Base-by-base conservation (phyloP, 2,113 vertebrate genomes). In the Lasiurus cinereus region DNA sequence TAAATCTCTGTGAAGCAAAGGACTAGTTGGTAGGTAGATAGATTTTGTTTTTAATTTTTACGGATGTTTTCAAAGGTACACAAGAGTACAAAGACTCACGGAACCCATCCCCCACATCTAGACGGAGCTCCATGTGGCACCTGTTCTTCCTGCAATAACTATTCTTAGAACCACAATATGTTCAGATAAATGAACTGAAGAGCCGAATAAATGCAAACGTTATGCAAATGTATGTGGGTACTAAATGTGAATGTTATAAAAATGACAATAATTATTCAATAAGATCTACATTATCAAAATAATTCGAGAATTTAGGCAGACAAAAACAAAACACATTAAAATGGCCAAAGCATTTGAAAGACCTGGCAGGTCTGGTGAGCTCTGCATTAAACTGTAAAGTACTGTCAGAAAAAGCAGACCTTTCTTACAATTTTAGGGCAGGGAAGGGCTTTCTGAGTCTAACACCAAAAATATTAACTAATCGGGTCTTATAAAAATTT, bases 61-160 rank as follows among this genome's bases (percentile, higher is more conserved):
- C 1, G 9, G 62, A 29, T 39, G n/a, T 21, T 70, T 88, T 78
- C 91, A 54, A 59, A 82, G 24, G 66, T 7, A 6, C 8, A 1
- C 4, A 8, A 0, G 46, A 72, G 24, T 2, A 0, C 4, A n/a
- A 21, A 24, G 29, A 0, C 46, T 24, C 78, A 48, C 59, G 2
- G 77, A 79, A 77, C 46, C 80, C 19, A 0, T 2, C 9, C 0
- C 2, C 48, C 0, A 31, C 46, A 1, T 14, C 7, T 0, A 4
- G 2, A 0, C 0, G 11, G 0, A 1, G 5, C 70, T 0, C 12
- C 14, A 0, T 3, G 16, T 0, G 16, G 29, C 66, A 3, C 0
- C 39, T 74, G 39, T 1, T 6, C 29, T 24, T 21, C 50, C 52
- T 52, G 13, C 16, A 0, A 36, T 62, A 5, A 16, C 54, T 8